Evolutionary conservation across 2,797 vertebrate species (phyloP), one percentile per base, ranked within the genome.

Genomic region (Miopithecus talapoin): DNA sequence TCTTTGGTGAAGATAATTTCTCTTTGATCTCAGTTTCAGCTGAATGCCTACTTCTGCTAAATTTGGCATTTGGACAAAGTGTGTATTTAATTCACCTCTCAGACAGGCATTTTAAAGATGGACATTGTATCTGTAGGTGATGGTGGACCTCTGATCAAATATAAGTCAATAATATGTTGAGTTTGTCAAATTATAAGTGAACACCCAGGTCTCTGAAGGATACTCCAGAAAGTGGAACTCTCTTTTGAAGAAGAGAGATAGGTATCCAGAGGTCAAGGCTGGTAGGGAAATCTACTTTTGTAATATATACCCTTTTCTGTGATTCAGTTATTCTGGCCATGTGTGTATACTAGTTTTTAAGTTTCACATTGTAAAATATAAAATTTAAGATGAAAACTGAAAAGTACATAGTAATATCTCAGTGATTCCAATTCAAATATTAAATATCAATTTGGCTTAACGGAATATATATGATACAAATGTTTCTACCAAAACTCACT

Each of bases 51-150:
- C 28, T 88, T 94, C 95, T 53, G 30, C 5, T 76, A n/a, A 76
- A 76, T 80, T 93, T 75, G 75, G 10, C 6, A 57, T 96, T 96
- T 93, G 64, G 26, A 53, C 22, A 94, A 96, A 70, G 87, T 89
- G 14, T 59, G 6, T 74, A 81, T 41, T 93, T 64, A 16, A 24
- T 46, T 3, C 2, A 53, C 26, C 39, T 72, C 43, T 94, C 30
- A 87, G 74, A 91, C 43, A 78, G 50, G 13, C 13, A 72, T 80
- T 64, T 93, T 91, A 78, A 74, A 86, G 57, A 78, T 53, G 14
- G 28, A 8, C 46, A 22, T 75, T 86, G 19, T 72, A 68, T 61
- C 39, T 64, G 17, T 46, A 41, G 14, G 43, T 94, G 36, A 57
- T 12, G 50, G 21, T 93, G 36, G 19, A 5, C 57, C n/a, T 22